Percentiles rank a stretch among this genome's conserved stretches.
Evolutionary conservation across 2,888 invertebrate species (phyloP).

Genomic region (Blera fallax): DNA sequence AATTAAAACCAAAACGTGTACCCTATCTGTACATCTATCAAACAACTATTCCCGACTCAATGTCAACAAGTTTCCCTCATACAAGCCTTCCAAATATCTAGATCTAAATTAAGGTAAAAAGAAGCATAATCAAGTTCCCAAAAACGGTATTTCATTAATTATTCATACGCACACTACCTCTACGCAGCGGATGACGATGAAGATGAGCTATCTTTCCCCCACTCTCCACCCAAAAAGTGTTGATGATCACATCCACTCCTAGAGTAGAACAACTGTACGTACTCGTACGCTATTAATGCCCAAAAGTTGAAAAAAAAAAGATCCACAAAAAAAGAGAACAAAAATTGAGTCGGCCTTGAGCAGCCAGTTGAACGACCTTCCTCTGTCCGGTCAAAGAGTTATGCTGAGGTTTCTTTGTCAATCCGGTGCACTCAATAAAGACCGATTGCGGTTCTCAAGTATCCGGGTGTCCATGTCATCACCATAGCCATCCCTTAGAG

Average conservation of each 20-base stretch:
- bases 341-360: conserved; percentile 50
- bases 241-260: neutral
- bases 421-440: neutral
- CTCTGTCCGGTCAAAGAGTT: conserved; percentile 44
- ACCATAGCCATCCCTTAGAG: conserved; percentile 2
- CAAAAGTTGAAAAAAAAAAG: neutral
- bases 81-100: neutral
- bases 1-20: conserved; percentile 6
- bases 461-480: conserved; percentile 25
- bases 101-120: neutral
- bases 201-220: neutral
- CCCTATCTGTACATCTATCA: conserved; percentile 5
- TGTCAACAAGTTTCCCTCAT: conserved; percentile 37
- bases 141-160: conserved; percentile 49
- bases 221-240: neutral
- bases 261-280: no score
- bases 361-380: conserved; percentile 67
- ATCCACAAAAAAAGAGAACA: no score
- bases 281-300: conserved; percentile 1
- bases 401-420: conserved; percentile 1
- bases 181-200: neutral
- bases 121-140: conserved; percentile 1
- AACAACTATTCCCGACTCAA: conserved; percentile 46
- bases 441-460: neutral
- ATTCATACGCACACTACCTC: conserved; percentile 28